Evolutionary conservation across 2,888 invertebrate species (phyloP).

Genomic region (Pseudeuparius sepicola): DNA sequence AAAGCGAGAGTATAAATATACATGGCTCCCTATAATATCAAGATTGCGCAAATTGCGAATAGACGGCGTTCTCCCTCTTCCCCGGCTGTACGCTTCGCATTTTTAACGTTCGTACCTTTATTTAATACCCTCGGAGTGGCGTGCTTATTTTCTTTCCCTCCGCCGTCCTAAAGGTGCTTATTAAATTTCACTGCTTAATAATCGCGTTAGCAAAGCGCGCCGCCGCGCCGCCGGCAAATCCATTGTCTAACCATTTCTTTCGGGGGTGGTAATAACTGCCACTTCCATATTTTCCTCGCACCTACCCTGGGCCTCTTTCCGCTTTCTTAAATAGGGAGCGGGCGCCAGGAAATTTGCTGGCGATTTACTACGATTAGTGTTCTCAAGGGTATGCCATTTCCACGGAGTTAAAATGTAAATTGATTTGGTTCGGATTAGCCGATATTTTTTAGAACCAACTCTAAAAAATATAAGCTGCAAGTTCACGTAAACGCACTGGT

Average conservation of each 20-base stretch:
- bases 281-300: conserved; percentile 15
- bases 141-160: conserved; percentile 34
- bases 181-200: conserved; percentile 37
- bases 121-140: conserved; percentile 33
- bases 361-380: conserved; percentile 14
- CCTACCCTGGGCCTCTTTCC: conserved; percentile 17
- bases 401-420: too few species aligned
- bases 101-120: conserved; percentile 38
- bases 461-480: too few species aligned
- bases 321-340: too few species aligned
- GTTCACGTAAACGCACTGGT: too few species aligned
- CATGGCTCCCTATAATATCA: conserved; percentile 34
- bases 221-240: conserved; percentile 27
- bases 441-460: too few species aligned
- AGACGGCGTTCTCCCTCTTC: conserved; percentile 23
- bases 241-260: conserved; percentile 29
- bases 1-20: too few species aligned
- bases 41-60: conserved; percentile 37
- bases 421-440: too few species aligned
- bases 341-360: too few species aligned
- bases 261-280: conserved; percentile 16
- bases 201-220: conserved; percentile 31
- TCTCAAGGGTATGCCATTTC: conserved; percentile 15
- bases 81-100: conserved; percentile 25
- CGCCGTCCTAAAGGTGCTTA: conserved; percentile 34